A percentile compares a stretch with the other conserved stretches of the same genome.
These are phyloP conservation scores for Catostylus mosaicus DNA, from an alignment of 30 jellyfish, hydroid and myxozoan genomes.

Conservation along the genomic window DNA sequence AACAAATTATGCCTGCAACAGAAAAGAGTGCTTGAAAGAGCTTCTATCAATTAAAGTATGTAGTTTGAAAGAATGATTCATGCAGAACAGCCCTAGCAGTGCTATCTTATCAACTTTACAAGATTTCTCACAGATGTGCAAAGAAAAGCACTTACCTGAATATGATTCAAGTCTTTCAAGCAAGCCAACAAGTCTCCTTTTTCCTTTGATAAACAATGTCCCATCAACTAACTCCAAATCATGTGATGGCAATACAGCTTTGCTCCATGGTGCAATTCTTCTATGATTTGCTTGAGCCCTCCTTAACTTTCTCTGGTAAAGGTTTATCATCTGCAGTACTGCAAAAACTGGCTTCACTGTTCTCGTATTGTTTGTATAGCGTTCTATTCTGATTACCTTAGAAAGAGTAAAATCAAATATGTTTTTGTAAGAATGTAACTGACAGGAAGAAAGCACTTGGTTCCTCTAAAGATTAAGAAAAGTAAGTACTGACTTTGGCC, in stretches of 20 bases:
- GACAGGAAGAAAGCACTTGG: too few species aligned
- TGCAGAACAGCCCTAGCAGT: too few species aligned
- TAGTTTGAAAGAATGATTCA: too few species aligned
- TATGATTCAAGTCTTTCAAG: conserved; percentile 1
- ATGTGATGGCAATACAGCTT: conserved; percentile 1
- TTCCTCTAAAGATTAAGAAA: too few species aligned
- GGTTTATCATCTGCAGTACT: conserved; percentile 23
- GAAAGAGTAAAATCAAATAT: neutral
- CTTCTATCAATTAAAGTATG: too few species aligned
- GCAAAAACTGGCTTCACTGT: conserved; percentile 11
- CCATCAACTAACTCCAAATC: neutral
- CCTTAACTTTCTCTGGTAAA: conserved; percentile 14
- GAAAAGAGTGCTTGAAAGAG: too few species aligned
- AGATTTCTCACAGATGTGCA: too few species aligned
- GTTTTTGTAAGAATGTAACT: too few species aligned
- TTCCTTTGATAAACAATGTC: conserved; percentile 19
- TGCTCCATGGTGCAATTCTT: conserved; percentile 22
- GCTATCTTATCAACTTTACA: too few species aligned
- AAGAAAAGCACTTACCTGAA: neutral
- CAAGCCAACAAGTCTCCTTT: neutral
- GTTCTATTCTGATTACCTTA: conserved; percentile 1
- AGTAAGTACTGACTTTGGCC: too few species aligned
- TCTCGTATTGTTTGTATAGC: neutral
- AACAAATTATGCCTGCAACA: too few species aligned
- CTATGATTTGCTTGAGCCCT: conserved; percentile 12